Base-by-base conservation (phyloP, 2,888 invertebrate species). In the Hirtodrosophila duncani region DNA sequence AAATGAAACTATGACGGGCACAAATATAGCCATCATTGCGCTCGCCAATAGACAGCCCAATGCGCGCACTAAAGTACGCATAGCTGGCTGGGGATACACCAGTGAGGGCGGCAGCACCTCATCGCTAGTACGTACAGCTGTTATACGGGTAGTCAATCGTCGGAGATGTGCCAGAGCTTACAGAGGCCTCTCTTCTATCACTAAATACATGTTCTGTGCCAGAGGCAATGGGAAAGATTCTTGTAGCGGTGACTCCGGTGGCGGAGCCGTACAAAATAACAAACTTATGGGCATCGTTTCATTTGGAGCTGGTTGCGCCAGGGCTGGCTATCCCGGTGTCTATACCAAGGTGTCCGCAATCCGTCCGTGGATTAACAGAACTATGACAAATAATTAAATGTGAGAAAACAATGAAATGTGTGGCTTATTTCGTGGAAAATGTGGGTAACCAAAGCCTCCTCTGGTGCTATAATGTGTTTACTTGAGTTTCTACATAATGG, bases 311-410 rank as follows among this genome's bases (percentile, higher is more conserved):
- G 80, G 81, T 1, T 85, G 84, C 33, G 85, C 67, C 6, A 45
- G 68, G 66, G 88, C 91, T 0, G 88, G 90, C 0, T 91, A 89
- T 69, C 94, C 94, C 0, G 94, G 94, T 0, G 93, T 95, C 2
- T 94, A 94, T 83, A 89, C 92, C 8, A 24, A 16, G 3, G 34
- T 57, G 1, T 0, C 30, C 1, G 8, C 2, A 0, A 7, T 59
- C 0, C 14, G 6, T 0, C 0, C 0, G 0, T 75, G 74, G 74
- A 33, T 59, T 5, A 30, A 3, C 14, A 45, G 2, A 0, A 5
- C 14, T 0, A 62, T 64, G 5, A 24, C 42, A 6, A 61, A 39
- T 17, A 60, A 60, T 34, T 56, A 20, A n/a, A 42, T 17, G 7
- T 21, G n/a, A 18, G 3, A 3, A 34, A 5, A 11, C 4, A 13